A percentile compares a stretch with the other conserved stretches of the same genome.
Evolutionary conservation across 2,888 invertebrate species (phyloP).

Genomic region (Hirudinaria manillensis): DNA sequence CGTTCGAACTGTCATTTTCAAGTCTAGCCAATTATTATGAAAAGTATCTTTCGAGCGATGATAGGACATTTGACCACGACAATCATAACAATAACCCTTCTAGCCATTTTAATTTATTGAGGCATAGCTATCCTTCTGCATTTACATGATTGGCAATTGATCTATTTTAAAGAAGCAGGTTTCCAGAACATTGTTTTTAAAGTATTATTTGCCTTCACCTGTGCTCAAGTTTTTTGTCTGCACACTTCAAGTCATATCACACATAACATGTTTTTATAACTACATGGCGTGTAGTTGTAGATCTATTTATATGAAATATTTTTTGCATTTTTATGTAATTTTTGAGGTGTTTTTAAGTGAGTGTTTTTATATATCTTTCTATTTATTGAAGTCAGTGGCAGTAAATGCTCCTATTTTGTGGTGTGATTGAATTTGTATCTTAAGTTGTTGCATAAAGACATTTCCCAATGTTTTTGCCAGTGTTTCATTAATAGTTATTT

Average conservation of each 20-base stretch:
- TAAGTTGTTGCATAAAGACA: no score
- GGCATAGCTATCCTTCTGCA: not conserved
- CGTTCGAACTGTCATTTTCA: constrained; percentile 20
- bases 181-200: not conserved
- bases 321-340: no score
- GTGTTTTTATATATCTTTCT: no score
- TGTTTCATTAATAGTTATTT: no score
- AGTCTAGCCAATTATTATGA: constrained; percentile 29
- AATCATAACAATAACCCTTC: not conserved
- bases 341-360: no score
- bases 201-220: constrained; percentile 15
- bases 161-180: not conserved
- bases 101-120: not conserved
- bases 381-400: no score
- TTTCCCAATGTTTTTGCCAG: no score
- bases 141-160: not conserved
- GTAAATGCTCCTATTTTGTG: no score
- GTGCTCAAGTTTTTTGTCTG: constrained; percentile 2
- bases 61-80: not conserved
- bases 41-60: not conserved
- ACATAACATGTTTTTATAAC: no score
- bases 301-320: no score
- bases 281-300: no score
- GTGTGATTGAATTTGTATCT: no score
- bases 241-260: not conserved